Base-by-base conservation (phyloP, 2,113 vertebrate species). In the Phrynosoma platyrhinos region DNA sequence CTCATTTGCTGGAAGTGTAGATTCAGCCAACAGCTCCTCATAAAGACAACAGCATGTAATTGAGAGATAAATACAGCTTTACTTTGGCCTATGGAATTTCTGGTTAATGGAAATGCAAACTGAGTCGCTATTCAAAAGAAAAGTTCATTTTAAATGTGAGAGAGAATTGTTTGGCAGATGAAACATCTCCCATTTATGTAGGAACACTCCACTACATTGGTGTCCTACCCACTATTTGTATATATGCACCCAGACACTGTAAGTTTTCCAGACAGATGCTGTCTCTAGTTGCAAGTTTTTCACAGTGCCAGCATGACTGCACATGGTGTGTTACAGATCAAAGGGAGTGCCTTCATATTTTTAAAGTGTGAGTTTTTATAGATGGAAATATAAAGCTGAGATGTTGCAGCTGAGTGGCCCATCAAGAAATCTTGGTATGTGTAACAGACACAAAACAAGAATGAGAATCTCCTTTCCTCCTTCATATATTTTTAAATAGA, bases 371-470 rank as follows among this genome's bases (percentile, higher is more conserved):
- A 82, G 79, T 36, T 87, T 87, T 87, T 82, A 87, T 87, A 64
- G 86, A 55, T 82, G 36, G 86, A 87, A 82, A 75, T 82, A 53
- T 87, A 87, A 82, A 64, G 79, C 69, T 81, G 79, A 75, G 69
- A 82, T 47, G 30, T 27, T 87, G 55, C 86, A 82, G 71, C 69
- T 82, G 83, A 75, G 83, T 53, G 53, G n/a, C 69, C 36, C 71
- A 82, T 82, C 86, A 87, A 82, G 69, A 75, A 81, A 81, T 74
- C 69, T 82, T 62, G 0, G 53, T 32, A 74, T 74, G 40, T 47
- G 27, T 55, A 82, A 9, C 12, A 75, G 53, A 75, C 40, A 82
- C 5, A 64, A 21, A 82, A 58, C 55, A 82, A 20, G 27, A 42
- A 13, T 27, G 9, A 47, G 53, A 87, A 75, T 40, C 18, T 40